A percentile compares a stretch with the other conserved stretches of the same genome.
phyloP scores from a whole-genome alignment of 2,797 vertebrate species.

The Microtus obscurus region DNA sequence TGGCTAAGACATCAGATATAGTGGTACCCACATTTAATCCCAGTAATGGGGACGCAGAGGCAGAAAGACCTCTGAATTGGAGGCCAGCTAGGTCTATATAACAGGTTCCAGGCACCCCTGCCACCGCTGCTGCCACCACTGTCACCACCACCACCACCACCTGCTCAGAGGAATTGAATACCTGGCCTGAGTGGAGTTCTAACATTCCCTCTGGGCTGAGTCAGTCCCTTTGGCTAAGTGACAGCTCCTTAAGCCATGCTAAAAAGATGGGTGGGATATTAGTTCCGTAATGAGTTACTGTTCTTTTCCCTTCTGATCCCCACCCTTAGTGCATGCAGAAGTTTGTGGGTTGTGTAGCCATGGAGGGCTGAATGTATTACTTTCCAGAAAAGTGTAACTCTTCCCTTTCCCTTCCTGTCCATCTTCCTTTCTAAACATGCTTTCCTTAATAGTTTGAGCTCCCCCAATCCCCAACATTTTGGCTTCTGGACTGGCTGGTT shows the following conservation, averaged over 20 bases:
- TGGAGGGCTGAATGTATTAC: too few species aligned
- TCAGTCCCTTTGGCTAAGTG: not conserved
- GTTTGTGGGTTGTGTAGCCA: not conserved
- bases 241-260: not conserved
- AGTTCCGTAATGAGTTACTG: not conserved
- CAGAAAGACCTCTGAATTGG: not conserved
- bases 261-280: not conserved
- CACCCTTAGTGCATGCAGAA: not conserved
- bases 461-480: not conserved
- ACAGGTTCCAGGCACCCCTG: not conserved
- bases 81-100: not conserved
- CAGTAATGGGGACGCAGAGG: not conserved
- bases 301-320: not conserved
- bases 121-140: fast-evolving
- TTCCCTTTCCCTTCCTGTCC: not conserved
- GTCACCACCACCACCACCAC: not conserved
- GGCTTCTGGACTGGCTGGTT: not conserved
- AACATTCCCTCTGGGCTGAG: not conserved
- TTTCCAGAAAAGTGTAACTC: not conserved
- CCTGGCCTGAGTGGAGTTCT: not conserved
- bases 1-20: not conserved
- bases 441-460: not conserved
- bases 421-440: not conserved
- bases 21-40: not conserved
- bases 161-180: not conserved